Base-by-base conservation (phyloP, 2,113 vertebrate genomes). In the Ammodytes marinus region DNA sequence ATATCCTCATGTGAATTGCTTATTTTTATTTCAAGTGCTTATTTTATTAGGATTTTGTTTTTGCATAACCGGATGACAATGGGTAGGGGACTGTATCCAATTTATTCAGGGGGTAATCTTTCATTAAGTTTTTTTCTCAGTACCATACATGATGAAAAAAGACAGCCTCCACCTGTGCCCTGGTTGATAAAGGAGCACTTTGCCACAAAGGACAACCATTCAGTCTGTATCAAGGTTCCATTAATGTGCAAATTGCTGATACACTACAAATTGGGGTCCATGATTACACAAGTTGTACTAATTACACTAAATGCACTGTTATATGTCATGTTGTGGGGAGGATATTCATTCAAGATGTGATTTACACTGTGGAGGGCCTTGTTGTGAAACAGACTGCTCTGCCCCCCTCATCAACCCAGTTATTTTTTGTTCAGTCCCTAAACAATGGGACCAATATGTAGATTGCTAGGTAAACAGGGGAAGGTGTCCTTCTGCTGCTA, bases 1-100 rank as follows among this genome's bases (percentile, higher is more conserved):
- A 76, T 67, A 77, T 86, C 69, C 80, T 71, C 59, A 13, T 80
- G 73, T 65, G 72, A 76, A 83, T 83, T 85, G 69, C 64, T 72
- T 68, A 73, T 82, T 61, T 61, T 78, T 73, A 85, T 63, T 86
- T 79, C 19, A 60, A 80, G 60, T 70, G 61, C 64, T 82, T 49
- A 3, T 84, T 86, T 60, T 71, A 77, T 79, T 12, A 54, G 66
- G 75, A 79, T 86, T 78, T 64, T 71, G 50, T 72, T 63, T 71
- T 12, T 69, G 46, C 27, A 50, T 67, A 58, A 77, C 55, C 68
- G 52, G 46, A 79, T 57, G 63, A 81, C 45, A 67, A n/a, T 45
- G 52, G 59, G 17, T 68, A 45, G 67, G 50, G n/a, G 35, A 72
- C n/a, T 45, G 15, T 50, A 19, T 1, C 10, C 43, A 45, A 59